Base-by-base conservation (phyloP, 2,888 invertebrate genomes). In the Eupithecia abbreviata region DNA sequence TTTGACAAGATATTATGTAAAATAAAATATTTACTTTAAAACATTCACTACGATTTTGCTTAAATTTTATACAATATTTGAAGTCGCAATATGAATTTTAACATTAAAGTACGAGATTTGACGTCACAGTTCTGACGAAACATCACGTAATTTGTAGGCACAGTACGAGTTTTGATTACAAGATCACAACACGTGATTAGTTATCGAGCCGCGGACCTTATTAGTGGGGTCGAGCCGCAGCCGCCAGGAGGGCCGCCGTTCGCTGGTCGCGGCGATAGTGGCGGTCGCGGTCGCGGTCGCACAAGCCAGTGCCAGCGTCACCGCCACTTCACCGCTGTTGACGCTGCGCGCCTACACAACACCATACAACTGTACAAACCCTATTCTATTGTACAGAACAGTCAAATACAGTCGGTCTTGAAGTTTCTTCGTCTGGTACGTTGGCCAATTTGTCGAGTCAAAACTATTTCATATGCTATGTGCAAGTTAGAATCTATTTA, bases 201-300 rank as follows among this genome's bases (percentile, higher is more conserved):
- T 42, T 41, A 15, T 13, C 7, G 42, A 43, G 80, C 80, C 78
- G 75, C 81, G 85, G 96, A 98, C 98, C 98, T 98, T 98, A 95
- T 97, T 98, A 92, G 97, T 96, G 92, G 98, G 97, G 96, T 98
- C 98, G 93, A 98, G 97, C 91, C 97, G 97, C 88, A 98, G 96
- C 92, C 98, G 97, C 98, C 98, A 98, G 85, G 98, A 98, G 66
- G 98, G 98, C 89, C 98, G 97, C 85, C 98, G 96, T 93, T 98
- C 98, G 89, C 91, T 90, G 91, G 90, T 90, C 86, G 95, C 91
- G 84, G 95, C 93, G 87, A 95, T 95, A 83, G 95, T 95, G 47
- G 95, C 94, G 79, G 94, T 93, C 74, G 95, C 95, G 70, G 95
- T 92, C 76, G 93, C 93, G 81, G 93, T 89, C 79, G 91, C 93